Evolutionary conservation across 2,113 vertebrate genomes (phyloP), one percentile per base, ranked within the genome.

Genomic region (Gambusia affinis): DNA sequence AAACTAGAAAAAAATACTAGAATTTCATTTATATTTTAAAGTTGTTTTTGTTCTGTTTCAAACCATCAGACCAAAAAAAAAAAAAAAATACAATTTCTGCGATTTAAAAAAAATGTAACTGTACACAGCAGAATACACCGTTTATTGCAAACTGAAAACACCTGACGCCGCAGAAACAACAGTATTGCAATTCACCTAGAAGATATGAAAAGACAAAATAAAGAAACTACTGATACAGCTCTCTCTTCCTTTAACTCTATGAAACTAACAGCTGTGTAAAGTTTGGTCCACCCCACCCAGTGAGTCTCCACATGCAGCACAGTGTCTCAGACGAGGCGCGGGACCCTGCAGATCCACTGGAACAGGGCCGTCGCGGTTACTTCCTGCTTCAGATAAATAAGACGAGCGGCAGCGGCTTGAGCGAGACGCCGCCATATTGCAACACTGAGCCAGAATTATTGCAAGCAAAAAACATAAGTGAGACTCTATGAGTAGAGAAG

Each of bases 71-170:
- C 86, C 94, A 93, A 93, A 92, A 90, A 93, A 89, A 92, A 79
- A 94, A 31, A 8, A 35, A 35, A 93, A 91, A 67, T 87, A 92
- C 72, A 89, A 88, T 93, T 93, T 92, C 81, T 87, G 88, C 82
- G 82, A 88, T 87, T 91, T 85, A 77, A 83, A 92, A 39, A 78
- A 84, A 92, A 85, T 88, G 90, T 91, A 94, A 94, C 94, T 95
- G 93, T 95, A 95, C 94, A 95, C 91, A 93, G 91, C 91, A 94
- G 92, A 93, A 94, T 91, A 93, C 84, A 94, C 75, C 83, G 84
- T 92, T 93, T 93, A 93, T 93, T 94, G 87, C 93, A 91, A 92
- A 94, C 88, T 68, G 79, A 91, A 92, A 86, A 92, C 86, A 93
- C 92, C 88, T 77, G 85, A 90, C 86, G 93, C 90, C 90, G 89